A percentile compares a stretch with the other conserved stretches of the same genome.
Evolutionary conservation across 2,113 vertebrate genomes (phyloP).

Genomic region (Plectropomus leopardus): DNA sequence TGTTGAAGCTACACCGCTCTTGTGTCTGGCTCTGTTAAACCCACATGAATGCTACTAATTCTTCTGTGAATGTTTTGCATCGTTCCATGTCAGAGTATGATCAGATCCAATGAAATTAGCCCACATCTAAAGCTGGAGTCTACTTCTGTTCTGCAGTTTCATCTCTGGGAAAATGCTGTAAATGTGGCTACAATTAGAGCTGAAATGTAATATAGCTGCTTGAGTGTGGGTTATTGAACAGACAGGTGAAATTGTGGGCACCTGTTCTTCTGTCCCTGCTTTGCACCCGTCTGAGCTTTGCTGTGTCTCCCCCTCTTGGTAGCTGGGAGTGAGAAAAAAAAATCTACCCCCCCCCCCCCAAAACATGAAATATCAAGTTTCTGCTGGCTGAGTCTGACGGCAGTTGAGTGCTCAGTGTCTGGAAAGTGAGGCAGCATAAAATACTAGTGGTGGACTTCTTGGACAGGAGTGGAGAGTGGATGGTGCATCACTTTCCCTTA

Average conservation of each 20-base stretch:
- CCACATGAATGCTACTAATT: slow-evolving; percentile 10
- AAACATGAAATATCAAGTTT: slow-evolving; percentile 69
- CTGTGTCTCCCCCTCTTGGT: slow-evolving; percentile 81
- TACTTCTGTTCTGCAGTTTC: slow-evolving; percentile 33
- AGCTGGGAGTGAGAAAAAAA: slow-evolving; percentile 54
- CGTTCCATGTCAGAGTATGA: slow-evolving; percentile 29
- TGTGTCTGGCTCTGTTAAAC: neutral
- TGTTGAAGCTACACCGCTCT: neutral
- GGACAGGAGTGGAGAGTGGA: slow-evolving; percentile 35
- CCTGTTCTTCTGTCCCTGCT: slow-evolving; percentile 69
- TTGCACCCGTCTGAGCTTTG: slow-evolving; percentile 26
- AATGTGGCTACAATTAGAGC: slow-evolving; percentile 67
- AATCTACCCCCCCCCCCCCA: slow-evolving; percentile 37
- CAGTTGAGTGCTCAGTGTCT: slow-evolving; percentile 68
- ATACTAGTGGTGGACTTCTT: slow-evolving; percentile 42
- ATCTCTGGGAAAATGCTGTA: slow-evolving; percentile 30
- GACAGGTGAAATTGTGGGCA: slow-evolving; percentile 80
- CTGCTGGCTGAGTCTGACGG: slow-evolving; percentile 59
- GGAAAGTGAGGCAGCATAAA: slow-evolving; percentile 59
- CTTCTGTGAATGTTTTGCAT: slow-evolving; percentile 5
- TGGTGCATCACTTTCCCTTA: slow-evolving; percentile 21
- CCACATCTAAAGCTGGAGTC: slow-evolving; percentile 31
- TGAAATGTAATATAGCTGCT: slow-evolving; percentile 60
- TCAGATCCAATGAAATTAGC: slow-evolving; percentile 50
- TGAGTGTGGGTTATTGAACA: slow-evolving; percentile 36